Base-by-base conservation (phyloP, 2,113 vertebrate species). In the Girardinichthys multiradiatus region DNA sequence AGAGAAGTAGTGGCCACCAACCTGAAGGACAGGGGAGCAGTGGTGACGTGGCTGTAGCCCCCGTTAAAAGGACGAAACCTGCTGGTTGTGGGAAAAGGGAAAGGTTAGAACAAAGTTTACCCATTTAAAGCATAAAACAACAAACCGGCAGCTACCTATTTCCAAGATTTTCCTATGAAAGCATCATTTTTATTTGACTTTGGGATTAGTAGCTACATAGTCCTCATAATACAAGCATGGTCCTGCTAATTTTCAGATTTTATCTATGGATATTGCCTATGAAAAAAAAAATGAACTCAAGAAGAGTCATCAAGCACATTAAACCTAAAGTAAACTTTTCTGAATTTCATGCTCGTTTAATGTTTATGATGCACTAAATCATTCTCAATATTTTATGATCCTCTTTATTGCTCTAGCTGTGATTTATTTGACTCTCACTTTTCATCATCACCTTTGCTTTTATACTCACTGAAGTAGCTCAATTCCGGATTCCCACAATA, bases 21-120 rank as follows among this genome's bases (percentile, higher is more conserved):
- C 68, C 64, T 4, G 37, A 11, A 11, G 59, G 31, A n/a, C 67
- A 78, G 57, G 71, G 42, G 24, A 62, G 48, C 21, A 37, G 57
- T 27, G 76, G 77, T 27, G 74, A 66, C 26, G 57, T 82, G 60
- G 33, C 62, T 4, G n/a, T 31, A 27, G n/a, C 42, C 26, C 54
- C 64, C 31, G 77, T 57, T 35, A 7, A 37, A 27, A 67, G 54
- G 29, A 80, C 76, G 45, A 73, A 81, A 27, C 26, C 85, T 48
- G 73, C 80, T 29, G 81, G 33, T 42, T 45, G 60, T 14, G 35
- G 59, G 19, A 77, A 81, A 79, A 70, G 68, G 48, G 82, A 85
- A 63, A 80, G 86, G 90, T 90, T 57, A 82, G 76, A 42, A 74
- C 48, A 65, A 33, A 79, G 14, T 54, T 81, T 58, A 62, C 71